Conservation (phyloP, 2,113 vertebrate genomes). For the Strix uralensis region DNA sequence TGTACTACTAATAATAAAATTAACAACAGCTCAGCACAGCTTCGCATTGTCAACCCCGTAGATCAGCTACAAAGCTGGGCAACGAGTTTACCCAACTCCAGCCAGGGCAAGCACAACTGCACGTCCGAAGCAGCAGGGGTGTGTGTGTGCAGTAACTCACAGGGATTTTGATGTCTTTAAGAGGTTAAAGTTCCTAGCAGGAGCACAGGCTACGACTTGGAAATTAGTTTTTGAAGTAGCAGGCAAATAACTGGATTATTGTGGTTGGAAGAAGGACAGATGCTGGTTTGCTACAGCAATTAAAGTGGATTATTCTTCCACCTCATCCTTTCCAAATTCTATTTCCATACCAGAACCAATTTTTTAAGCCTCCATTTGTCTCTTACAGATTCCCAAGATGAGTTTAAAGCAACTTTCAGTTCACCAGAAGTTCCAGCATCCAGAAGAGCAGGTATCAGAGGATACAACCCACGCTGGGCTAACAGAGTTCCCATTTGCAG, state of each 20-base stretch:
- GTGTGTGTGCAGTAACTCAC: neutral
- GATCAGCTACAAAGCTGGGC: neutral
- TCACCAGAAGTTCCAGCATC: neutral
- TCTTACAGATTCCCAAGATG: neutral
- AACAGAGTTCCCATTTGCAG: neutral
- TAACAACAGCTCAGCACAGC: neutral
- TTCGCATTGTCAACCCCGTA: fast-evolving
- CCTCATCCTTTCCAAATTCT: neutral
- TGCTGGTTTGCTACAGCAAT: neutral
- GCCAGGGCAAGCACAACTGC: neutral
- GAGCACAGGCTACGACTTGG: neutral
- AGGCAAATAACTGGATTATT: neutral
- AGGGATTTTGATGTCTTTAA: neutral
- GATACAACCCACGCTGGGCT: too few species aligned
- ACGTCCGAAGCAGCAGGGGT: neutral
- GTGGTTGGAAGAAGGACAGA: neutral
- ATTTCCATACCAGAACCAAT: fast-evolving
- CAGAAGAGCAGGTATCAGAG: neutral
- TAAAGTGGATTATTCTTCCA: neutral
- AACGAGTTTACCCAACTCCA: fast-evolving
- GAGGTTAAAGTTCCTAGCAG: neutral
- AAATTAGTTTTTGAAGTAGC: neutral
- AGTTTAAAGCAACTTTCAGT: neutral
- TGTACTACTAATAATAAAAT: fast-evolving
- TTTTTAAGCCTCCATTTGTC: neutral